A percentile compares a stretch with the other conserved stretches of the same genome.
phyloP scores from a whole-genome alignment of 2,797 vertebrate genomes.

The Melanotaenia trifasciata region DNA sequence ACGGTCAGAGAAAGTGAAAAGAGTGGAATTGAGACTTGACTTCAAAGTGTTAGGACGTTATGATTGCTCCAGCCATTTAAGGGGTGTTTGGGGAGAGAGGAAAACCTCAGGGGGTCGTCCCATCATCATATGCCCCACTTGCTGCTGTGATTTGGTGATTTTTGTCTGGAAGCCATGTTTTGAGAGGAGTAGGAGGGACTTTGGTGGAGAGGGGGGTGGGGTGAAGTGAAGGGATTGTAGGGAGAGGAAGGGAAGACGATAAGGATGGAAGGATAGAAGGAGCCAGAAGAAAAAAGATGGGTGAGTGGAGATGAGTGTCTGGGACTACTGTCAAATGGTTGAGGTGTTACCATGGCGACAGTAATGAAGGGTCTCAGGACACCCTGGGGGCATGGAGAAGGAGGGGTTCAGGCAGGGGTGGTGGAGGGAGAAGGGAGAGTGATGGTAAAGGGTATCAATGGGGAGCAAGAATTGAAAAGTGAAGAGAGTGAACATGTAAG shows the following conservation, averaged over 20 bases:
- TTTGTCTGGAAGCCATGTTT: constrained; percentile 83
- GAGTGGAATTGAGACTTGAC: constrained; percentile 78
- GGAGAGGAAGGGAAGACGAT: constrained; percentile 48
- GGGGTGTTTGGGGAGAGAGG: constrained; percentile 71
- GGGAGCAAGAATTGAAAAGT: constrained; percentile 72
- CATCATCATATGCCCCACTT: constrained; percentile 83
- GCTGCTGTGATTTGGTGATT: constrained; percentile 82
- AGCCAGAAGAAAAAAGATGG: constrained; percentile 48
- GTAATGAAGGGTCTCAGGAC: constrained; percentile 87
- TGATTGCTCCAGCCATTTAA: constrained; percentile 82
- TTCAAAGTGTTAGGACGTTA: constrained; percentile 80
- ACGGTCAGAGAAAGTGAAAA: constrained; percentile 65
- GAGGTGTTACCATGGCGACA: constrained; percentile 85
- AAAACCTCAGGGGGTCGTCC: constrained; percentile 80
- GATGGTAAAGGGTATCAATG: constrained; percentile 63
- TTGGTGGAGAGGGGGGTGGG: neutral
- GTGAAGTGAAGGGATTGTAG: constrained; percentile 15
- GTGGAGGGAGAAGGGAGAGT: constrained; percentile 61
- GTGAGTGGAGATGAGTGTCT: constrained; percentile 64
- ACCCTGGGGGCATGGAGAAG: constrained; percentile 77
- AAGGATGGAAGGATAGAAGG: constrained; percentile 57
- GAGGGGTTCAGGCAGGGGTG: constrained; percentile 51
- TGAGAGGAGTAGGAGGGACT: constrained; percentile 71
- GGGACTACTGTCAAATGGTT: constrained; percentile 82
- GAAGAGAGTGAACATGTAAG: constrained; percentile 62